Percentiles rank a stretch among this genome's conserved stretches.
Evolutionary conservation across 35 echinoderm and acorn worm species (phyloP).

Genomic region (Apostichopus californicus): DNA sequence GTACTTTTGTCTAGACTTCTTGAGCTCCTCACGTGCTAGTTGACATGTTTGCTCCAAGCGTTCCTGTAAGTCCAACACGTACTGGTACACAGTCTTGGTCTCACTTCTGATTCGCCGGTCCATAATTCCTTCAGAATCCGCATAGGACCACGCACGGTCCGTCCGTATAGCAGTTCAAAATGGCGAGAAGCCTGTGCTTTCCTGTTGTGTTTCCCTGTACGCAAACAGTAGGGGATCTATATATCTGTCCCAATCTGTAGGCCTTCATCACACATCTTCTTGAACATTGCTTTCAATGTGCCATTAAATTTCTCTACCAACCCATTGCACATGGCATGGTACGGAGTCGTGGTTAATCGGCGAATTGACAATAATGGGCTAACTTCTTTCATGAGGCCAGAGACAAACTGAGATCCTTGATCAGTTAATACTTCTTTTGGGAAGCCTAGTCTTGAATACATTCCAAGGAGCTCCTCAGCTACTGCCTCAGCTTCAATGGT

Average conservation of each 20-base stretch:
- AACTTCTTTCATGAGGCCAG: too few relatives aligned
- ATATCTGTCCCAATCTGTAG: constrained; percentile 66
- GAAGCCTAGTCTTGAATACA: too few relatives aligned
- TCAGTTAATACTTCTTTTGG: too few relatives aligned
- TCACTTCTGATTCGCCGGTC: constrained; percentile 3
- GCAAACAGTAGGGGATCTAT: constrained; percentile 32
- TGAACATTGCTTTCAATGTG: constrained; percentile 40
- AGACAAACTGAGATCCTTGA: too few relatives aligned
- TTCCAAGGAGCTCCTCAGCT: too few relatives aligned
- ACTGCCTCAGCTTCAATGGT: too few relatives aligned
- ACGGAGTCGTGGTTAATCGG: too few relatives aligned
- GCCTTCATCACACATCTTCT: constrained; percentile 58
- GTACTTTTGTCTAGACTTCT: constrained; percentile 29
- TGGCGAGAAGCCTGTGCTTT: constrained; percentile 15
- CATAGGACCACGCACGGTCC: constrained; percentile 49
- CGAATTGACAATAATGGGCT: too few relatives aligned
- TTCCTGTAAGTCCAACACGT: constrained; percentile 55
- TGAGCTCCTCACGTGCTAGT: constrained; percentile 49
- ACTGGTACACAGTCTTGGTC: constrained; percentile 62
- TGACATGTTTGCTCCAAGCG: constrained; percentile 67
- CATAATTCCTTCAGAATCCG: constrained; percentile 47
- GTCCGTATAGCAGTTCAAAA: not conserved
- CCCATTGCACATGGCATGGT: too few relatives aligned
- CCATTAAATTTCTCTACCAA: too few relatives aligned
- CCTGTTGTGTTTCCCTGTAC: constrained; percentile 7